Conservation (phyloP, 2,888 invertebrate species). For the Pandemis heparana region DNA sequence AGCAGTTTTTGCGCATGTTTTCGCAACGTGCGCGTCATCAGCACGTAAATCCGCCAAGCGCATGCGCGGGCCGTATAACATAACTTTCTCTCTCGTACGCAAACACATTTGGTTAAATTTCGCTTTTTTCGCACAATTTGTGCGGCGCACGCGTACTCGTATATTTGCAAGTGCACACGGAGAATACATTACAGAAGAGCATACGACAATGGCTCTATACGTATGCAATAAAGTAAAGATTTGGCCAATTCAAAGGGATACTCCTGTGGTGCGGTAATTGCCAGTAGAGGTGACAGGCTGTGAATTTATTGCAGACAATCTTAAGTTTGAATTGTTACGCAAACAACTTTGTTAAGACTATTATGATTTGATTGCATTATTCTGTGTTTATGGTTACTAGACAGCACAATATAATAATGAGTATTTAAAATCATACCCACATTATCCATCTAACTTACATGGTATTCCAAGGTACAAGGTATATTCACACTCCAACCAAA, state of each 20-base stretch:
- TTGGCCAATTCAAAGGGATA: not conserved
- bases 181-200: not conserved
- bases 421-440: not conserved
- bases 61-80: constrained; percentile 61
- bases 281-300: constrained; percentile 6
- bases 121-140: constrained; percentile 66
- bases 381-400: not conserved
- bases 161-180: constrained; percentile 21
- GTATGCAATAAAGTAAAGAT: not conserved
- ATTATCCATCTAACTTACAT: constrained; percentile 4
- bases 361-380: not conserved
- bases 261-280: not conserved
- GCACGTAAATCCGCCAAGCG: constrained; percentile 62
- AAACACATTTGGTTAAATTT: constrained; percentile 69
- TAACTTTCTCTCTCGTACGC: constrained; percentile 72
- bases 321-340: not conserved
- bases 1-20: constrained; percentile 56
- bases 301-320: constrained; percentile 10
- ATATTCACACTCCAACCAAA: not conserved
- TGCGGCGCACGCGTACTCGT: constrained; percentile 43
- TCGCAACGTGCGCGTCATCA: constrained; percentile 67
- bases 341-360: not conserved
- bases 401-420: not conserved
- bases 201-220: not conserved
- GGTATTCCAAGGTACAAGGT: not conserved